Evolutionary conservation across 2,888 invertebrate genomes (phyloP).

Genomic region (Pherbina coryleti): DNA sequence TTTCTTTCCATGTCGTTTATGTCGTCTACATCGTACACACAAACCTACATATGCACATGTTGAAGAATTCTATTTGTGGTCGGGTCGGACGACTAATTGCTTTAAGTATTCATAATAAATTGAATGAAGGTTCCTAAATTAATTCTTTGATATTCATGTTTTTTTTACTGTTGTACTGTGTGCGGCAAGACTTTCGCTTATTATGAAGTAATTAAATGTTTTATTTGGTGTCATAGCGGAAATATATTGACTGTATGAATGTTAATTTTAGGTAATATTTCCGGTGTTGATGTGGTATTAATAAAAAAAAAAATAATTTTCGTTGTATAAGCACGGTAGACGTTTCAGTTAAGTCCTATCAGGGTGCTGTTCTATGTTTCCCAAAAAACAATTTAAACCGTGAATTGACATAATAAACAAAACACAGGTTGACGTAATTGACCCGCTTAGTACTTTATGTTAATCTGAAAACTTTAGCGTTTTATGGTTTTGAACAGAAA

Average conservation of each 20-base stretch:
- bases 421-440: too few relatives aligned
- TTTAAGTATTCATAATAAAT: constrained; percentile 34
- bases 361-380: too few relatives aligned
- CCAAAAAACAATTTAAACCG: too few relatives aligned
- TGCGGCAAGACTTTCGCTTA: not conserved
- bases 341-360: too few relatives aligned
- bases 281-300: too few relatives aligned
- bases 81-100: constrained; percentile 15
- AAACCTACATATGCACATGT: not conserved
- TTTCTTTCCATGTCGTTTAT: constrained; percentile 1
- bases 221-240: not conserved
- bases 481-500: too few relatives aligned
- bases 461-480: too few relatives aligned
- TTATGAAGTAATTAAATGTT: not conserved
- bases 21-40: not conserved
- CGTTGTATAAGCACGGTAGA: too few relatives aligned
- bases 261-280: too few relatives aligned
- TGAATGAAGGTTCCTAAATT: constrained; percentile 20
- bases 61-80: not conserved
- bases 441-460: too few relatives aligned
- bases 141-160: constrained; percentile 1
- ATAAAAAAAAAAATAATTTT: too few relatives aligned
- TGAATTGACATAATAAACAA: too few relatives aligned
- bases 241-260: not conserved
- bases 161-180: not conserved